Conservation (phyloP, 2,113 vertebrate genomes). For the Pomatostomus ruficeps region DNA sequence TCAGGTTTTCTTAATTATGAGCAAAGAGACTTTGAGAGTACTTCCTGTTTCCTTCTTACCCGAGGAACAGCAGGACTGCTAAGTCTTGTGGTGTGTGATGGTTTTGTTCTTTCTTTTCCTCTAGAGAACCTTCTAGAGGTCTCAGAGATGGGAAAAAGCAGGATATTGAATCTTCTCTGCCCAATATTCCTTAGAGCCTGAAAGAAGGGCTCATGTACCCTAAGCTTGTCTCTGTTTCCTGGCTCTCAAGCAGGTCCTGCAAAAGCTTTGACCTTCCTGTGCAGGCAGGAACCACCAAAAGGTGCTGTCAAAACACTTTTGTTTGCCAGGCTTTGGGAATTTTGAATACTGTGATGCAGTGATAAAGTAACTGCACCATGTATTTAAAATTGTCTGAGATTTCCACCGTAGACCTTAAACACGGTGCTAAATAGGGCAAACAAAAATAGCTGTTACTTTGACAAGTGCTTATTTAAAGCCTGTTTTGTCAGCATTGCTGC, state of each 20-base stretch:
- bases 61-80: neutral
- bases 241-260: neutral
- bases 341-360: neutral
- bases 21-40: neutral
- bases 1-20: neutral
- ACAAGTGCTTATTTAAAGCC: constrained; percentile 65
- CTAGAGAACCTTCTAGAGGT: neutral
- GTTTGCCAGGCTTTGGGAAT: neutral
- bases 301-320: neutral
- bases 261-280: neutral
- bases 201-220: neutral
- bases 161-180: neutral
- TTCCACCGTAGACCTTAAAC: constrained; percentile 36
- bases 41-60: neutral
- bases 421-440: constrained; percentile 51
- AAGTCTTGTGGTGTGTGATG: neutral
- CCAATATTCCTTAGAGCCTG: neutral
- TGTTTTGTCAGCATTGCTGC: constrained; percentile 59
- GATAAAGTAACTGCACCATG: constrained; percentile 7
- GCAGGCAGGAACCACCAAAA: neutral
- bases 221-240: neutral
- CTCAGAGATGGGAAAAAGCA: neutral
- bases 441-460: constrained; percentile 65
- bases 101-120: neutral
- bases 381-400: constrained; percentile 50